phyloP scores from a whole-genome alignment of 1,140 invertebrate genomes.

The Chironomus striatipennis region DNA sequence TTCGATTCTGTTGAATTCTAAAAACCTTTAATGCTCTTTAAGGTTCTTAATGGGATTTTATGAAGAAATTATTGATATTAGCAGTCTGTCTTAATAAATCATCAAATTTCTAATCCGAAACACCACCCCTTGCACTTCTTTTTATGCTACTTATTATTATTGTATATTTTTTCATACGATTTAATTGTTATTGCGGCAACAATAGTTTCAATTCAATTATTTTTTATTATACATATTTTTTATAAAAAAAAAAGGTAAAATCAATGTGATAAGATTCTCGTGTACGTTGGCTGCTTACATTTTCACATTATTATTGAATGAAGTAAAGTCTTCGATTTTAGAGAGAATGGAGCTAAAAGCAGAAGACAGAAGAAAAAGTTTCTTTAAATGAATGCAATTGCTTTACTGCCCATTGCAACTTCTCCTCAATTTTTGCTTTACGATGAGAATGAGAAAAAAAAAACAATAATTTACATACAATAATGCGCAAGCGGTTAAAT shows the following conservation, averaged over 20 bases:
- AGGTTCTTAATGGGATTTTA: too few relatives aligned
- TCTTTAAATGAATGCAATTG: conserved; percentile 13
- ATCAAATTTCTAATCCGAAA: too few relatives aligned
- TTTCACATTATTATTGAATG: background rate
- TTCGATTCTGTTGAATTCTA: too few relatives aligned
- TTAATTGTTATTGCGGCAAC: conserved; percentile 8
- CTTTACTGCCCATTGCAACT: background rate
- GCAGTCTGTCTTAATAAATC: too few relatives aligned
- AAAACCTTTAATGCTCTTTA: too few relatives aligned
- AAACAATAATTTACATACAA: conserved; percentile 22
- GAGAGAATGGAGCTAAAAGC: background rate
- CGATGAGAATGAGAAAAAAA: background rate
- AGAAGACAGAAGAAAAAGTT: background rate
- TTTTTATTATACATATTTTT: conserved; percentile 15
- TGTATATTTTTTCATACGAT: background rate
- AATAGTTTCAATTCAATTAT: conserved; percentile 15
- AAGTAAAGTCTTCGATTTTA: background rate
- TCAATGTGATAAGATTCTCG: background rate
- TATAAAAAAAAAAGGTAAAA: background rate
- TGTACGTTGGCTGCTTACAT: background rate
- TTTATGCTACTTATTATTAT: background rate
- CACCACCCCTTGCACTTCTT: background rate
- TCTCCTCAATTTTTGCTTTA: background rate
- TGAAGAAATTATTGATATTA: too few relatives aligned
- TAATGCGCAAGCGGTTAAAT: conserved; percentile 19